Percentiles rank a stretch among this genome's conserved stretches.
phyloP scores from a whole-genome alignment of 2,888 invertebrate species.

The Troides helena region DNA sequence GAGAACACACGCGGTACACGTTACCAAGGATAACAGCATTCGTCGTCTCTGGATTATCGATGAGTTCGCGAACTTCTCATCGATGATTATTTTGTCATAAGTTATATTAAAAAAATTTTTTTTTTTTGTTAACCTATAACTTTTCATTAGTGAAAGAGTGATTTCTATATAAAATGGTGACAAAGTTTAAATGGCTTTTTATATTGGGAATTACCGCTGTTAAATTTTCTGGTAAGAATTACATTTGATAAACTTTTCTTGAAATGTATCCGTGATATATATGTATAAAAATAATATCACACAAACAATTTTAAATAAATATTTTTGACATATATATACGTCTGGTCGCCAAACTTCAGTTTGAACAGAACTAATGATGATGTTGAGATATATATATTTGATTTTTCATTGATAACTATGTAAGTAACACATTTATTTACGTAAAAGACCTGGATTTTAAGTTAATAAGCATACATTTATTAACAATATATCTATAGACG shows the following conservation, averaged over 20 bases:
- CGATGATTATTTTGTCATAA: background rate
- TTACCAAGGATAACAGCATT: conserved; percentile 29
- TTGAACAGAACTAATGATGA: too few species aligned
- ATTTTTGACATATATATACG: too few species aligned
- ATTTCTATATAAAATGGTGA: conserved; percentile 51
- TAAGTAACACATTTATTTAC: too few species aligned
- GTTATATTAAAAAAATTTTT: background rate
- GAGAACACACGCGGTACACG: conserved; percentile 55
- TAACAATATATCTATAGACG: too few species aligned
- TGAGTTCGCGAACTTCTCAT: background rate
- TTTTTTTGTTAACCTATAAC: background rate
- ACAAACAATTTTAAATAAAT: too few species aligned
- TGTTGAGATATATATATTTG: too few species aligned
- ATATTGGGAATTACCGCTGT: conserved; percentile 64
- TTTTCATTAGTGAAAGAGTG: conserved; percentile 19
- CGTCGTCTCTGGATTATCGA: conserved; percentile 2
- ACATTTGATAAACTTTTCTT: conserved; percentile 2
- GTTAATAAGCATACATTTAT: too few species aligned
- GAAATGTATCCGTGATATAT: background rate
- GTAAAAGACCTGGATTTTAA: too few species aligned
- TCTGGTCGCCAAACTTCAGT: too few species aligned
- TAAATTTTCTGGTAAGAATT: conserved; percentile 58
- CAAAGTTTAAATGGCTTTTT: conserved; percentile 61
- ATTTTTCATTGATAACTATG: too few species aligned
- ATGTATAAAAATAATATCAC: too few species aligned